A percentile compares a stretch with the other conserved stretches of the same genome.
phyloP scores from a whole-genome alignment of 2,888 invertebrate genomes.

The Prosapia bicincta region DNA sequence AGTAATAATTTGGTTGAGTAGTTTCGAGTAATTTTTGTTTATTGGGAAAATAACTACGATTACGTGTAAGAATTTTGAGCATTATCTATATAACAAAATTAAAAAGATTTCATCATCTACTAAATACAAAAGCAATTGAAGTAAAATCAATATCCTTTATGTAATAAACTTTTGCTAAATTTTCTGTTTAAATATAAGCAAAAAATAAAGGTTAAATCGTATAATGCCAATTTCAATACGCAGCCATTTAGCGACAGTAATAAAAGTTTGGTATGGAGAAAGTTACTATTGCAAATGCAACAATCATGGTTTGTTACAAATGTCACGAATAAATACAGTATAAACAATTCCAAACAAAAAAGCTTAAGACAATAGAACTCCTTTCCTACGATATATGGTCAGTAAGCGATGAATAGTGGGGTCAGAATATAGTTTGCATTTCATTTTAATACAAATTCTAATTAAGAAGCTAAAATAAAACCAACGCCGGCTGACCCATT shows the following conservation, averaged over 20 bases:
- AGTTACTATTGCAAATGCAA: not conserved
- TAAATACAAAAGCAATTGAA: too few relatives aligned
- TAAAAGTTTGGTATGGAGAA: not conserved
- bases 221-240: too few relatives aligned
- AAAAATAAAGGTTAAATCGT: too few relatives aligned
- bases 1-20: too few relatives aligned
- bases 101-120: too few relatives aligned
- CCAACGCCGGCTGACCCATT: not conserved
- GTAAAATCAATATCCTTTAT: too few relatives aligned
- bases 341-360: not conserved
- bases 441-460: not conserved
- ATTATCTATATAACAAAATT: too few relatives aligned
- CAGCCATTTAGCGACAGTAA: not conserved
- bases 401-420: not conserved
- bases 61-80: too few relatives aligned
- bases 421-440: not conserved
- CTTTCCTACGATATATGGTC: not conserved
- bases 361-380: not conserved
- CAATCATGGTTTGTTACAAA: not conserved
- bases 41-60: too few relatives aligned
- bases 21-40: too few relatives aligned
- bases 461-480: not conserved
- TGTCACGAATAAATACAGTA: not conserved
- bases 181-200: too few relatives aligned
- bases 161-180: too few relatives aligned